These are phyloP conservation scores for Hozukius guyotensis DNA, from an alignment of 2,797 vertebrate species.

Conservation along the genomic window DNA sequence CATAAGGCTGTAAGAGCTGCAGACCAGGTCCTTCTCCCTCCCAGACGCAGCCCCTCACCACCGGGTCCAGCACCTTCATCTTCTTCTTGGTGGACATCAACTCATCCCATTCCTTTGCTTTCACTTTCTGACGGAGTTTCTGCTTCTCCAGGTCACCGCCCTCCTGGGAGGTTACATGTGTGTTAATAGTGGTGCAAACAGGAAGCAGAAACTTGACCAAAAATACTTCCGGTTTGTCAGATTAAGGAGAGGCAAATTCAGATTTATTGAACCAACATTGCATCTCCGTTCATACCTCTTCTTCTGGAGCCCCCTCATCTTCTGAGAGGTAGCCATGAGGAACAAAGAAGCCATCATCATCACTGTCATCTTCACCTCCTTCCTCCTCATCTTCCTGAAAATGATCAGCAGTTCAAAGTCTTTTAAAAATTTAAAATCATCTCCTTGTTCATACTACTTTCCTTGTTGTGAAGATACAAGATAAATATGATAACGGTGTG, in stretches of 20 bases:
- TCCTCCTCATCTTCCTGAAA: slow-evolving; percentile 95
- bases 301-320: slow-evolving; percentile 91
- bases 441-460: background rate
- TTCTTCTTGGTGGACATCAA: slow-evolving; percentile 92
- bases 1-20: slow-evolving; percentile 84
- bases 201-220: background rate
- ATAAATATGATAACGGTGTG: background rate
- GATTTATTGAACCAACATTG: background rate
- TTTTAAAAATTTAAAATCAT: background rate
- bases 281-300: slow-evolving; percentile 72
- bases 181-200: background rate
- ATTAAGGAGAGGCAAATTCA: background rate
- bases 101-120: slow-evolving; percentile 97
- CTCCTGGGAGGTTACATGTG: slow-evolving; percentile 77
- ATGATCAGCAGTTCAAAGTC: background rate
- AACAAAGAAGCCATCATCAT: slow-evolving; percentile 97
- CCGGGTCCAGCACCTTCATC: slow-evolving; percentile 89
- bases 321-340: slow-evolving; percentile 98
- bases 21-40: slow-evolving; percentile 57
- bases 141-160: slow-evolving; percentile 91
- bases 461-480: background rate
- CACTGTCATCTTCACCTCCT: slow-evolving; percentile 90
- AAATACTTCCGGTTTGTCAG: background rate
- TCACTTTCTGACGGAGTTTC: slow-evolving; percentile 92
- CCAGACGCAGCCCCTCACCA: slow-evolving; percentile 92